A percentile compares a stretch with the other conserved stretches of the same genome.
Conservation (phyloP, 2,797 vertebrate species). For the Setipinna tenuifilis region DNA sequence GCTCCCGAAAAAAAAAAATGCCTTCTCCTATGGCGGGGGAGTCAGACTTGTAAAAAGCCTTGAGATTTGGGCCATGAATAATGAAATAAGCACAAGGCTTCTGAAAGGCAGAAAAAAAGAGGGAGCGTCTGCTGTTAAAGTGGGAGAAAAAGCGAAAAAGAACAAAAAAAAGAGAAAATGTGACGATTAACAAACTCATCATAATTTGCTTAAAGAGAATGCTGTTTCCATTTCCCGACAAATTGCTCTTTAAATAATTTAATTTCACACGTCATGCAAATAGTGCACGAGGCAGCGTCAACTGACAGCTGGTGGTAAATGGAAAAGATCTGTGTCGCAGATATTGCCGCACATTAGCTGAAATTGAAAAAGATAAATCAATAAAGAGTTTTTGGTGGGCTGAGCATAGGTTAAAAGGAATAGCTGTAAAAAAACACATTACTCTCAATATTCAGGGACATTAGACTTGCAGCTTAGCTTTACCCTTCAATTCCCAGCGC, state of each 20-base stretch:
- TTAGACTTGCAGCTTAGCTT: not conserved
- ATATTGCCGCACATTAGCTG: not conserved
- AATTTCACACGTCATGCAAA: constrained; percentile 21
- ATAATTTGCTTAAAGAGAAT: constrained; percentile 6
- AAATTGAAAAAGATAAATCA: constrained; percentile 20
- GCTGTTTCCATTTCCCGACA: constrained; percentile 1
- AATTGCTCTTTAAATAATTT: constrained; percentile 20
- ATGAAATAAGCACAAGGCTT: constrained; percentile 34
- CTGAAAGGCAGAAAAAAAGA: not conserved
- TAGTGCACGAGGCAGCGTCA: not conserved
- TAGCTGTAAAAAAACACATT: not conserved
- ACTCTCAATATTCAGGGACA: not conserved
- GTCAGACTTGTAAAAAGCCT: not conserved
- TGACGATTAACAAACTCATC: constrained; percentile 19
- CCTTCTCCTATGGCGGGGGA: not conserved
- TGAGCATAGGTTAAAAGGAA: constrained; percentile 10
- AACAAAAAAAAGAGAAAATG: not conserved
- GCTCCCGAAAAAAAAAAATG: not conserved
- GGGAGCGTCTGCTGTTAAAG: not conserved
- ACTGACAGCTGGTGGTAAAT: constrained; percentile 13
- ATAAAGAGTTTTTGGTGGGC: constrained; percentile 12
- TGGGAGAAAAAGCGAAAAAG: not conserved
- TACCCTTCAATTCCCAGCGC: not conserved
- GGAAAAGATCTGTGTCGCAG: not conserved
- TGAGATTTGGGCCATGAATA: constrained; percentile 33